Percentiles rank a stretch among this genome's conserved stretches.
Conservation (phyloP, 1,140 invertebrate species). For the Aradophagus sp. region DNA sequence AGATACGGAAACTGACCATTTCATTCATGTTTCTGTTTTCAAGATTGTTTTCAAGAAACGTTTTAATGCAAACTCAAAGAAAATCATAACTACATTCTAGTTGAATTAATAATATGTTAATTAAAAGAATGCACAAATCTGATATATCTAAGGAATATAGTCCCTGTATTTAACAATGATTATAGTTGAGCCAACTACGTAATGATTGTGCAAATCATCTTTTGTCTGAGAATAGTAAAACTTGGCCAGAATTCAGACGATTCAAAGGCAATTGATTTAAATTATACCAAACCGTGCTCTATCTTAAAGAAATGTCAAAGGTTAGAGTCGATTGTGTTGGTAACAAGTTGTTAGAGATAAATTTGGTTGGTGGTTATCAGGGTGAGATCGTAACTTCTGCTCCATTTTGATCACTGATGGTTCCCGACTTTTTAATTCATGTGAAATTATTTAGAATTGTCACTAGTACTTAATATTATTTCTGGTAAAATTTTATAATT, state of each 20-base stretch:
- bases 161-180: too few species aligned
- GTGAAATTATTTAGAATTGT: background rate
- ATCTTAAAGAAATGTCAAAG: slow-evolving; percentile 38
- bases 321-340: slow-evolving; percentile 34
- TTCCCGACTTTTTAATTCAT: background rate
- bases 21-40: too few species aligned
- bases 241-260: slow-evolving; percentile 14
- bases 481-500: background rate
- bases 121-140: too few species aligned
- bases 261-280: slow-evolving; percentile 35
- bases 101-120: too few species aligned
- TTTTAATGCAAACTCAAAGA: too few species aligned
- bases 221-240: too few species aligned
- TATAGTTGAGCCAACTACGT: too few species aligned
- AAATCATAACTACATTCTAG: too few species aligned
- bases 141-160: too few species aligned
- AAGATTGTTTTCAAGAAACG: too few species aligned
- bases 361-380: slow-evolving; percentile 22
- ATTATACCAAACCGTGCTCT: slow-evolving; percentile 17
- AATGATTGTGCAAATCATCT: too few species aligned
- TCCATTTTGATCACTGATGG: slow-evolving; percentile 8
- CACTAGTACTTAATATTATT: background rate
- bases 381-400: slow-evolving; percentile 3
- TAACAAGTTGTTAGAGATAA: slow-evolving; percentile 10
- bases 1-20: too few species aligned